Percentiles rank a stretch among this genome's conserved stretches.
Conservation (phyloP, 2,888 invertebrate species). For the Chymomyza caudatula region DNA sequence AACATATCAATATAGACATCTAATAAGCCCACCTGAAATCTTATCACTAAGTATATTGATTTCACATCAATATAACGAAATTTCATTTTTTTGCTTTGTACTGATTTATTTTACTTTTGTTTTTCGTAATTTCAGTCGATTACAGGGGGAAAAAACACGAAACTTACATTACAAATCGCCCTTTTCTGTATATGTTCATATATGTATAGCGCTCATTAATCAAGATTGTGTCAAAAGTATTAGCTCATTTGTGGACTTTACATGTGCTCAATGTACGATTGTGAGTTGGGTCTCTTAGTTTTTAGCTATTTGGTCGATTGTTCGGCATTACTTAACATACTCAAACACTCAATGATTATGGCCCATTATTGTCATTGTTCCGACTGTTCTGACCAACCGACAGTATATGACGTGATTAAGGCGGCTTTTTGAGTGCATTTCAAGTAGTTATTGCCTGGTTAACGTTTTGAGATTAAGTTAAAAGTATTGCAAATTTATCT, state of each 20-base stretch:
- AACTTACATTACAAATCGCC: slow-evolving; percentile 3
- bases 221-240: slow-evolving; percentile 64
- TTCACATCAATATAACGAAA: neutral
- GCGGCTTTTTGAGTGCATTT: neutral
- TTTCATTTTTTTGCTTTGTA: no score
- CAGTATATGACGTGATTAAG: slow-evolving; percentile 21
- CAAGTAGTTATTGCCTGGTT: neutral
- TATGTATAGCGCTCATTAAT: slow-evolving; percentile 47
- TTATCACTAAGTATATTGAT: neutral
- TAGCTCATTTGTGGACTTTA: slow-evolving; percentile 47
- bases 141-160: neutral
- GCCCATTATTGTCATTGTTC: slow-evolving; percentile 31
- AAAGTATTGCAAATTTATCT: neutral
- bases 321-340: slow-evolving; percentile 10
- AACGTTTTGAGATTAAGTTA: neutral
- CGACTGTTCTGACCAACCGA: slow-evolving; percentile 7
- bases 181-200: slow-evolving; percentile 8
- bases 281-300: neutral
- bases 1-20: slow-evolving; percentile 2
- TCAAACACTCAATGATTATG: slow-evolving; percentile 22
- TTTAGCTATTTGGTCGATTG: slow-evolving; percentile 23
- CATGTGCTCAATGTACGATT: slow-evolving; percentile 18
- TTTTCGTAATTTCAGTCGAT: neutral
- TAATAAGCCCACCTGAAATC: neutral
- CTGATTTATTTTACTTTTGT: neutral